Conservation (phyloP, 2,797 vertebrate species). For the Argyrosomus regius region DNA sequence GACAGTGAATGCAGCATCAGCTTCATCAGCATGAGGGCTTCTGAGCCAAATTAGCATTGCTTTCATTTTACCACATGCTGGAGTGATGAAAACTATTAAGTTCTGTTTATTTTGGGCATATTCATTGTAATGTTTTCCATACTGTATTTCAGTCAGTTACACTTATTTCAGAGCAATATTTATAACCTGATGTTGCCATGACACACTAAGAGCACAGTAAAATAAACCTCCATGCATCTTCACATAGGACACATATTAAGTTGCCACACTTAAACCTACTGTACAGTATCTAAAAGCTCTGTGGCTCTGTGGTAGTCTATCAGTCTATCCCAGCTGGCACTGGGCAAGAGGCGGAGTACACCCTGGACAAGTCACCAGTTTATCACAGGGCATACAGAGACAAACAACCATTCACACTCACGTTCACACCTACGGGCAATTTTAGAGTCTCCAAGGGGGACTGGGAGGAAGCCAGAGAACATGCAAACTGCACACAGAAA, state of each 20-base stretch:
- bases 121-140: background rate
- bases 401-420: no score
- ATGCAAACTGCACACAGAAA: no score
- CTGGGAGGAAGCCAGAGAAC: no score
- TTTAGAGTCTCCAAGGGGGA: no score
- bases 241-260: background rate
- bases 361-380: no score
- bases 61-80: slow-evolving; percentile 1
- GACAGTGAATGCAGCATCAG: background rate
- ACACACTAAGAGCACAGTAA: background rate
- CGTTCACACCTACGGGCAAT: no score
- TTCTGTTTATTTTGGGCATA: background rate
- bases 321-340: no score
- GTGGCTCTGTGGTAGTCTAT: background rate
- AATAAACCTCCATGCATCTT: background rate
- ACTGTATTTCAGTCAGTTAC: background rate
- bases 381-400: no score
- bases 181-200: background rate
- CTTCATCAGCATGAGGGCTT: background rate
- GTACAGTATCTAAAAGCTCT: background rate
- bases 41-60: background rate
- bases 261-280: no score
- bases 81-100: background rate
- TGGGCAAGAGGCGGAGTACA: no score
- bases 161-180: background rate